Percentiles rank a stretch among this genome's conserved stretches.
Conservation (phyloP, 2,113 vertebrate species). For the Syngnathus floridae region DNA sequence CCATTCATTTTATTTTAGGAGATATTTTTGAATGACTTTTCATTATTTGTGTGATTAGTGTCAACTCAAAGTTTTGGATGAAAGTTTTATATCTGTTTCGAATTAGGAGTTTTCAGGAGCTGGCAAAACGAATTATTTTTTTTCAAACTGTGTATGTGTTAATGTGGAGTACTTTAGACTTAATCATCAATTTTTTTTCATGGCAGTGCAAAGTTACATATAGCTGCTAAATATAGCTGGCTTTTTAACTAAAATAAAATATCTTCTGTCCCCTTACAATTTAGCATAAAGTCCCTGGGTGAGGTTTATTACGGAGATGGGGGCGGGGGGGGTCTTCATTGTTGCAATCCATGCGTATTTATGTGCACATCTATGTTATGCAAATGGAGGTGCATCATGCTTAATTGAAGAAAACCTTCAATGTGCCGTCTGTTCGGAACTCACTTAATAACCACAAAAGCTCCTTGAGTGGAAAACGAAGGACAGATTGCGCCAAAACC, state of each 20-base stretch:
- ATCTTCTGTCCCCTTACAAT: neutral
- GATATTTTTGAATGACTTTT: constrained; percentile 29
- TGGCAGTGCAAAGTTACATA: neutral
- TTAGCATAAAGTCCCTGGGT: constrained; percentile 11
- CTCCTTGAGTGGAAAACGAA: constrained; percentile 65
- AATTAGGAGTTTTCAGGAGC: neutral
- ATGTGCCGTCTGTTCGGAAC: constrained; percentile 63
- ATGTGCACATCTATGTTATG: constrained; percentile 54
- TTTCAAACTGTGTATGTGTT: neutral
- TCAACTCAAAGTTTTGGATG: constrained; percentile 18
- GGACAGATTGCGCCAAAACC: constrained; percentile 76
- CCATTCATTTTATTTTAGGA: constrained; percentile 24
- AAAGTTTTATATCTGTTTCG: neutral
- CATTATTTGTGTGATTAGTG: constrained; percentile 24
- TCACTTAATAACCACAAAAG: constrained; percentile 60
- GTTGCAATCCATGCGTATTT: constrained; percentile 32
- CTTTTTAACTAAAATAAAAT: neutral
- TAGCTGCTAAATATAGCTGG: neutral
- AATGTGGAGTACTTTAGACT: neutral
- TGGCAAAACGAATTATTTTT: neutral
- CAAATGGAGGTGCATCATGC: constrained; percentile 49
- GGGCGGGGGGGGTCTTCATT: constrained; percentile 10
- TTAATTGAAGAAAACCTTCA: constrained; percentile 59
- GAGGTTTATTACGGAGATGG: constrained; percentile 16
- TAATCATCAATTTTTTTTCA: neutral